Evolutionary conservation across 1,140 invertebrate species (phyloP).

Genomic region (Copidosoma floridanum): DNA sequence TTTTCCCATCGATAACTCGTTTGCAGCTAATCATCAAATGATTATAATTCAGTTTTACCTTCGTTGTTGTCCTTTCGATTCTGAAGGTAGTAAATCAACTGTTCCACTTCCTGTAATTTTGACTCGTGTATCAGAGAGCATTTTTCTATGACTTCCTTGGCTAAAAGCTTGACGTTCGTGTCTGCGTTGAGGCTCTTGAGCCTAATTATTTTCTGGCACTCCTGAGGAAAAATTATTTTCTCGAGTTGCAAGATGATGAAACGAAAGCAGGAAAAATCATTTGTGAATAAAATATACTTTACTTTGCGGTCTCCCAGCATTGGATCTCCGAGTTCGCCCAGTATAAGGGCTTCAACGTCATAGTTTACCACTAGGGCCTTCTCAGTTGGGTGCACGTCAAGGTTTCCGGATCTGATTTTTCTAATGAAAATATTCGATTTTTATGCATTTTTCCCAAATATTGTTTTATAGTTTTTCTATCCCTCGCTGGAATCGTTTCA

Average conservation of each 20-base stretch:
- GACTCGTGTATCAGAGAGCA: slow-evolving; percentile 86
- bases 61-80: slow-evolving; percentile 68
- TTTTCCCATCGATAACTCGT: no score
- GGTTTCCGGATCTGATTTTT: slow-evolving; percentile 76
- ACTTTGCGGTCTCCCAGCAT: slow-evolving; percentile 85
- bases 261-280: slow-evolving; percentile 20
- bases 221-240: slow-evolving; percentile 47
- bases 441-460: no score
- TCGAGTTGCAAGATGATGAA: not conserved
- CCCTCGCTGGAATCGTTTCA: no score
- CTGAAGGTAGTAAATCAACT: slow-evolving; percentile 88
- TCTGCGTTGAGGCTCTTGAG: slow-evolving; percentile 78
- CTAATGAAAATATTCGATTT: no score
- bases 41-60: slow-evolving; percentile 34
- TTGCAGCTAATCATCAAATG: no score
- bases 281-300: no score
- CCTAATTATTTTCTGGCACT: slow-evolving; percentile 81
- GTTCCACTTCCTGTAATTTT: slow-evolving; percentile 83
- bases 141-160: slow-evolving; percentile 84
- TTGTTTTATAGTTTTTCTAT: no score
- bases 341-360: slow-evolving; percentile 81
- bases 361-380: slow-evolving; percentile 89
- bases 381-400: slow-evolving; percentile 89
- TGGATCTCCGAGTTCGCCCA: slow-evolving; percentile 79
- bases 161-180: slow-evolving; percentile 77